Evolutionary conservation across 2,113 vertebrate genomes (phyloP), one percentile per base, ranked within the genome.

Genomic region (Protobothrops mucrosquamatus): DNA sequence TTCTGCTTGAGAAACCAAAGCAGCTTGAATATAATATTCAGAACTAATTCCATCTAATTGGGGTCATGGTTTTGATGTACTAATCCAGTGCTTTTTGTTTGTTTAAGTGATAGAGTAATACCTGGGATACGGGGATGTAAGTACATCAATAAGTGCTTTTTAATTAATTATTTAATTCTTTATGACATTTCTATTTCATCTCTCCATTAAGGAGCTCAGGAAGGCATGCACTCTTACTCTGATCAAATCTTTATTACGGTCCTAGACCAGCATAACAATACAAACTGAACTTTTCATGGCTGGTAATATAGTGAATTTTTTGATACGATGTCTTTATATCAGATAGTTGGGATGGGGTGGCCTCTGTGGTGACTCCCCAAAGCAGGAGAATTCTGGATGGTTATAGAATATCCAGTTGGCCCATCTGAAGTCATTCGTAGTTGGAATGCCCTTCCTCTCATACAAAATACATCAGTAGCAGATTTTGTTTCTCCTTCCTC

Each of bases 21-120:
- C 46, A 1, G 64, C 91, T 89, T 2, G 0, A 81, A 6, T 86
- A 51, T 95, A 94, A 59, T 85, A 93, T 23, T 51, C 12, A 20
- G 26, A 87, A 87, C 59, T 91, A 90, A 89, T 91, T 89, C 59
- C 14, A 59, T 48, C 90, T 89, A 88, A 89, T 89, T 59, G n/a
- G 90, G 90, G 48, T 88, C 89, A 54, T 51, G 6, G n/a, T 26
- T 26, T 89, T 92, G 8, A 89, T 9, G 91, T 81, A 48, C 48
- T 74, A 61, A 2, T 0, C 43, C 23, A 3, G 8, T 29, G 81
- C 24, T 85, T 9, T 29, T 43, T n/a, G 15, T 12, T 26, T 52
- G 18, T 52, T 61, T 56, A 20, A 29, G 61, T 23, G 89, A 34
- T 61, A n/a, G 11, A 43, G 3, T 48, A 92, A 34, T 88, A 54